Evolutionary conservation across 1,140 invertebrate species (phyloP).

Genomic region (Batillaria attramentaria): DNA sequence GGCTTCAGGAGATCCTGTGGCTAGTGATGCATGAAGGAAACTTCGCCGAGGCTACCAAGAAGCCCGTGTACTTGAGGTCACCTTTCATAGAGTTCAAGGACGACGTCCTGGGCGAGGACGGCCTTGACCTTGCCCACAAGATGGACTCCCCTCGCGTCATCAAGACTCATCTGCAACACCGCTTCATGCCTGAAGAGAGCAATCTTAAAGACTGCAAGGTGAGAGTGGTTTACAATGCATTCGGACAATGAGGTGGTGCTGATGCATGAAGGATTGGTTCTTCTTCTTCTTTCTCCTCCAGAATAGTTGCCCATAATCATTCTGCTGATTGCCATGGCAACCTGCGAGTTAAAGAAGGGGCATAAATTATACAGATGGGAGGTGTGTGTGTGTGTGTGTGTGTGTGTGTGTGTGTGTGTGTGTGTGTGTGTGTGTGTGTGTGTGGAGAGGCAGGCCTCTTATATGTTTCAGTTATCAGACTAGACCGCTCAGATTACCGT

Average conservation of each 20-base stretch:
- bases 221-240: no score
- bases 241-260: no score
- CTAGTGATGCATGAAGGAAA: slow-evolving; percentile 83
- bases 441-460: not conserved
- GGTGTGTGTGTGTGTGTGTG: slow-evolving; percentile 5
- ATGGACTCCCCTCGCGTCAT: slow-evolving; percentile 64
- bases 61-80: slow-evolving; percentile 76
- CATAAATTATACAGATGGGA: no score
- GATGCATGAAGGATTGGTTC: not conserved
- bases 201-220: slow-evolving; percentile 56
- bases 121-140: slow-evolving; percentile 60
- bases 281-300: not conserved
- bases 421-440: not conserved
- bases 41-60: slow-evolving; percentile 81
- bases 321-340: no score
- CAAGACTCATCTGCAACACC: slow-evolving; percentile 62
- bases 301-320: no score
- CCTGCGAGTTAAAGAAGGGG: no score
- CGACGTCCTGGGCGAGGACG: slow-evolving; percentile 62
- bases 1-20: slow-evolving; percentile 92
- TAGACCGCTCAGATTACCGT: no score
- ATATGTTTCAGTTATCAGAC: no score
- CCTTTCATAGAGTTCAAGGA: slow-evolving; percentile 77
- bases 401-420: not conserved
- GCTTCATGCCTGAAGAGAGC: slow-evolving; percentile 53